Evolutionary conservation across 2,888 invertebrate species (phyloP).

Genomic region (Sicus ferrugineus): DNA sequence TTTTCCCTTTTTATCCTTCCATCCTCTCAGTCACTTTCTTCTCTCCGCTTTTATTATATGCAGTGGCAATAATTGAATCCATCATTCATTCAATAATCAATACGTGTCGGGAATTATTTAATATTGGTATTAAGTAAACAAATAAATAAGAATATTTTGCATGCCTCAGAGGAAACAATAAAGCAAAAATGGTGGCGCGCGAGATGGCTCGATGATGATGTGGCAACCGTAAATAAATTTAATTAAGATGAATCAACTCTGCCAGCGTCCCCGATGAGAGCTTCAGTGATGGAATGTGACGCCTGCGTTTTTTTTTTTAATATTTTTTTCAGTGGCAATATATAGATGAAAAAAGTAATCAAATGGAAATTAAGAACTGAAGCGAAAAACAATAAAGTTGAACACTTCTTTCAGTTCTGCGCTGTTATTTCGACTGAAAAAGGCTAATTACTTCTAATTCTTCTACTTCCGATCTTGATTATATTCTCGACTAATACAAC

Average conservation of each 20-base stretch:
- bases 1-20: too few relatives aligned
- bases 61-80: not conserved
- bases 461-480: too few relatives aligned
- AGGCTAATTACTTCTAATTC: too few relatives aligned
- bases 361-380: too few relatives aligned
- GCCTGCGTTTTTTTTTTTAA: too few relatives aligned
- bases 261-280: not conserved
- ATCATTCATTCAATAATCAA: not conserved
- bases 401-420: too few relatives aligned
- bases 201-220: not conserved
- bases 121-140: not conserved
- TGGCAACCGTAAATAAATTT: constrained; percentile 17
- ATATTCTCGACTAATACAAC: too few relatives aligned
- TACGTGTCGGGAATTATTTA: not conserved
- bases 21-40: not conserved
- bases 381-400: too few relatives aligned
- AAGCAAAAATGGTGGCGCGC: too few relatives aligned
- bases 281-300: not conserved
- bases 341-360: too few relatives aligned
- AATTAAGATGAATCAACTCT: constrained; percentile 24
- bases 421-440: too few relatives aligned
- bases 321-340: too few relatives aligned
- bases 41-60: not conserved
- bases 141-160: not conserved
- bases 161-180: not conserved